These are phyloP conservation scores for Dromas ardeola DNA, from an alignment of 2,113 vertebrate genomes.

Conservation along the genomic window DNA sequence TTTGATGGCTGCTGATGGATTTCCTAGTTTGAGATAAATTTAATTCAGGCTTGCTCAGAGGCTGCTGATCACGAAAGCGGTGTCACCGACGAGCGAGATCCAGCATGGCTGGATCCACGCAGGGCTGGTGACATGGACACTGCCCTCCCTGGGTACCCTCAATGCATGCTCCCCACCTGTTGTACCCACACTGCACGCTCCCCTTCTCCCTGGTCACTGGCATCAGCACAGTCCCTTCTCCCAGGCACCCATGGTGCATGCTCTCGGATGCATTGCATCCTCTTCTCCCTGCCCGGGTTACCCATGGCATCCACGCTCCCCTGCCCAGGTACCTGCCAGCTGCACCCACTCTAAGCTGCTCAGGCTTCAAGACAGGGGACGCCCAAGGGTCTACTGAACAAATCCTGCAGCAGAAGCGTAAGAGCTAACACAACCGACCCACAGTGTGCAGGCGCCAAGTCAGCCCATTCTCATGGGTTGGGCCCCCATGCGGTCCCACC, in stretches of 20 bases:
- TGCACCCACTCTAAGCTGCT: neutral
- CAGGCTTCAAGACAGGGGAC: too few species aligned
- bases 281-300: too few species aligned
- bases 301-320: neutral
- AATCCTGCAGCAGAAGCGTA: neutral
- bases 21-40: neutral
- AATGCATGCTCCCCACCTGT: rapidly evolving
- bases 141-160: neutral
- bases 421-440: neutral
- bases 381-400: neutral
- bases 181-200: neutral
- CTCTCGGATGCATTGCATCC: neutral
- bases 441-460: neutral
- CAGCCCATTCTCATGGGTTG: neutral
- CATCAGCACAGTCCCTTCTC: too few species aligned
- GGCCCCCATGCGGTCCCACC: neutral
- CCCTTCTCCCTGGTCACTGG: neutral
- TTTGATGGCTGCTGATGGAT: conserved; percentile 21
- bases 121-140: rapidly evolving
- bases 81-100: neutral
- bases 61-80: neutral
- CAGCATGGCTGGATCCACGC: rapidly evolving
- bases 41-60: neutral
- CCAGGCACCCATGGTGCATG: neutral
- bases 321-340: neutral